These are phyloP conservation scores for Leptonema lineaticorne DNA, from an alignment of 1,140 invertebrate species.

Conservation along the genomic window DNA sequence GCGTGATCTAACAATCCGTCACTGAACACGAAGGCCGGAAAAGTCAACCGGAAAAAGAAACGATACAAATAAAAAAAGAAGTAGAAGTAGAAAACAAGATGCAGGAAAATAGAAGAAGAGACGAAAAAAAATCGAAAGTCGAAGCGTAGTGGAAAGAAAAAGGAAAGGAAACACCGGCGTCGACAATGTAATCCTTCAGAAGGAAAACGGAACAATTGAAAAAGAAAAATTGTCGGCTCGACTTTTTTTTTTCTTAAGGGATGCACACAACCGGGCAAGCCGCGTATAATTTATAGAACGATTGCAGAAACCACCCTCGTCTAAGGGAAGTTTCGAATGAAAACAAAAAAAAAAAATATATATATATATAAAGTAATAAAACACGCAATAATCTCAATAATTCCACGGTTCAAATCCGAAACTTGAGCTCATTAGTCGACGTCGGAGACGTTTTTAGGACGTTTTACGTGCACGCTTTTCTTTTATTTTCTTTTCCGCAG, in stretches of 20 bases:
- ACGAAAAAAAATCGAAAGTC: background rate
- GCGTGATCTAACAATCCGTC: too few relatives aligned
- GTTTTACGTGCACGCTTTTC: too few relatives aligned
- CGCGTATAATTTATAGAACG: too few relatives aligned
- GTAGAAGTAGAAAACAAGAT: background rate
- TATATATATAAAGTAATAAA: background rate
- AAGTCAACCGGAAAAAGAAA: too few relatives aligned
- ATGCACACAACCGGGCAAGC: background rate
- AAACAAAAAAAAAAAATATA: background rate
- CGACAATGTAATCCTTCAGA: slow-evolving; percentile 27
- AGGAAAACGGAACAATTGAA: slow-evolving; percentile 35
- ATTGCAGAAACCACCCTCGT: background rate
- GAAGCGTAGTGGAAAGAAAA: background rate
- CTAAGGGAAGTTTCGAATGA: background rate
- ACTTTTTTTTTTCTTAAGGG: slow-evolving; percentile 19
- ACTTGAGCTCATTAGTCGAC: background rate
- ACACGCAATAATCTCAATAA: background rate
- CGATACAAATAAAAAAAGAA: too few relatives aligned
- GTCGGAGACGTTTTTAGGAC: background rate
- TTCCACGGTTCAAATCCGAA: background rate
- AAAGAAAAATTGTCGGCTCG: slow-evolving; percentile 31
- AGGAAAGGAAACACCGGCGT: background rate
- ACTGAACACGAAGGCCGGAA: too few relatives aligned
- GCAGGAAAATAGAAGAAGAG: background rate
- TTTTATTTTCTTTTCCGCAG: too few relatives aligned